These are phyloP conservation scores for Cryptus viduatorius DNA, from an alignment of 2,888 invertebrate genomes.

Conservation along the genomic window DNA sequence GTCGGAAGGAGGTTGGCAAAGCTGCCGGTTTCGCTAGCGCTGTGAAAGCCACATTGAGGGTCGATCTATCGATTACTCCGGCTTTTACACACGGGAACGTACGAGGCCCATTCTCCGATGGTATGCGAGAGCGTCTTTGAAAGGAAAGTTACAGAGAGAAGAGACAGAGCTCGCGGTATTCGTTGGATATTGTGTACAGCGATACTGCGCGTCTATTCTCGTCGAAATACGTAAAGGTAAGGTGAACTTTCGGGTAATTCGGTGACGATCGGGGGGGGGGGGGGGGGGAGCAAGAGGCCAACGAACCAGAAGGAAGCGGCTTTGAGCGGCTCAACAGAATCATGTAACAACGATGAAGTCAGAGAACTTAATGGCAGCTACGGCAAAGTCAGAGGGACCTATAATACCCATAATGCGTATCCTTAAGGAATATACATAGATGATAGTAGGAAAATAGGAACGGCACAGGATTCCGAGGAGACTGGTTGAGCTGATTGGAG, in stretches of 20 bases:
- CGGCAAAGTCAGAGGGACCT: slow-evolving; percentile 18
- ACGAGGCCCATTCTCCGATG: slow-evolving; percentile 43
- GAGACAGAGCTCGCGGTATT: slow-evolving; percentile 22
- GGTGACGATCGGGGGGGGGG: slow-evolving; percentile 56
- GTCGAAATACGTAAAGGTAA: too few relatives aligned
- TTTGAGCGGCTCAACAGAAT: slow-evolving; percentile 21
- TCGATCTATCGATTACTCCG: slow-evolving; percentile 22
- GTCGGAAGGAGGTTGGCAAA: slow-evolving; percentile 25
- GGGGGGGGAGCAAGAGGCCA: slow-evolving; percentile 46
- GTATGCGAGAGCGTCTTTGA: slow-evolving; percentile 41
- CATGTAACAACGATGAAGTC: slow-evolving; percentile 41
- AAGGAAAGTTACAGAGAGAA: slow-evolving; percentile 7
- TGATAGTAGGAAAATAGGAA: slow-evolving; percentile 1
- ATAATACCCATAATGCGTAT: too few relatives aligned
- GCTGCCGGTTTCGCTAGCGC: slow-evolving; percentile 6
- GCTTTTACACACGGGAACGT: slow-evolving; percentile 27
- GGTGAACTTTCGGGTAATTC: slow-evolving; percentile 60
- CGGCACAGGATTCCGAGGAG: slow-evolving; percentile 30
- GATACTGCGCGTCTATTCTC: slow-evolving; percentile 5
- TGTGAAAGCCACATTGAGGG: slow-evolving; percentile 3
- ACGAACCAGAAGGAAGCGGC: slow-evolving; percentile 27
- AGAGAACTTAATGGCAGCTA: slow-evolving; percentile 31
- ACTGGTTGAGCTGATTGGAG: slow-evolving; percentile 66
- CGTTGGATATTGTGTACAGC: slow-evolving; percentile 21
- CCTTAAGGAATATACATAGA: not conserved